Evolutionary conservation across 1,140 invertebrate genomes (phyloP).

Genomic region (Oreohelix idahoensis): DNA sequence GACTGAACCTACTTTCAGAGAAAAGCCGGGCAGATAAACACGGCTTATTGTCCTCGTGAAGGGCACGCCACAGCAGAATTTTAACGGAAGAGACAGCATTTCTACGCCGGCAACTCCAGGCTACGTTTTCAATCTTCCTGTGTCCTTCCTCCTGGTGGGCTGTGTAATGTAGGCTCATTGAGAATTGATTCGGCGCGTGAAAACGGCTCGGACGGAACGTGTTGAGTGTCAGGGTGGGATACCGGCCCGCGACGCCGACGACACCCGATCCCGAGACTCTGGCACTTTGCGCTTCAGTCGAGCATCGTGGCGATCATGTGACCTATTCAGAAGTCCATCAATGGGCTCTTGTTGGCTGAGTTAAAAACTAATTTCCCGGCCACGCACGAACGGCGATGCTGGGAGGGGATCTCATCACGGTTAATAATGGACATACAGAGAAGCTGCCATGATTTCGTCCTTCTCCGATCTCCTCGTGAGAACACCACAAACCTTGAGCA

Average conservation of each 20-base stretch:
- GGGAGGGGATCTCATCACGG: constrained; percentile 13
- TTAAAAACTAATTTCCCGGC: constrained; percentile 34
- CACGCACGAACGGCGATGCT: constrained; percentile 8
- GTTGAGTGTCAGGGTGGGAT: constrained; percentile 15
- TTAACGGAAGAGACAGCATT: not conserved
- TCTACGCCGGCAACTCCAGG: not conserved
- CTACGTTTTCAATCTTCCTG: not conserved
- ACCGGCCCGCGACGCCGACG: not conserved
- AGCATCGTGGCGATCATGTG: constrained; percentile 17
- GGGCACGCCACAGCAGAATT: not conserved
- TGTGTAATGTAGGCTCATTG: not conserved
- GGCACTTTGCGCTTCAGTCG: not conserved
- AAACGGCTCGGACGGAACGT: constrained; percentile 8
- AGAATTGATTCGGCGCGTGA: constrained; percentile 11
- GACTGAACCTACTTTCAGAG: not conserved
- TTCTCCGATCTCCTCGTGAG: not conserved
- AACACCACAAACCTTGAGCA: not conserved
- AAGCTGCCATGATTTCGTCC: not conserved
- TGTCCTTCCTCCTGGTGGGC: not conserved
- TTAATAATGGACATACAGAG: constrained; percentile 25
- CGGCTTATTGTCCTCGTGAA: not conserved
- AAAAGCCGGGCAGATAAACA: not conserved
- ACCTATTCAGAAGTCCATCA: constrained; percentile 24
- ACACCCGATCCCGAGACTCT: constrained; percentile 12
- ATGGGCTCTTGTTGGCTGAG: constrained; percentile 28